A percentile compares a stretch with the other conserved stretches of the same genome.
Conservation (phyloP, 2,888 invertebrate genomes). For the Catocala sponsa region DNA sequence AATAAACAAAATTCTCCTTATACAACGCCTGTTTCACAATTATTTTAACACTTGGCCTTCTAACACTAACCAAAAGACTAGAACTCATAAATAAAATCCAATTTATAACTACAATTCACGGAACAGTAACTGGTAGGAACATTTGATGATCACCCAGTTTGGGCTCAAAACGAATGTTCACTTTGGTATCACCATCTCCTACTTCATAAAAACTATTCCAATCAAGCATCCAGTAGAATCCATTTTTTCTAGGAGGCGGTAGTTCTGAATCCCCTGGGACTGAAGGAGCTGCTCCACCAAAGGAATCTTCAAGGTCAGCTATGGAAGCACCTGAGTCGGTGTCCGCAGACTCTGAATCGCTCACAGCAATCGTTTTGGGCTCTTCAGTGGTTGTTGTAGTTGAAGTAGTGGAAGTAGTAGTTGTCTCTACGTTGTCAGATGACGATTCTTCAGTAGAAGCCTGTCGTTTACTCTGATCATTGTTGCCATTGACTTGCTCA, state of each 20-base stretch:
- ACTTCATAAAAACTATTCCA: slow-evolving; percentile 96
- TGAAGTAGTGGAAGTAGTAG: slow-evolving; percentile 28
- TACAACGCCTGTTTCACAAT: slow-evolving; percentile 22
- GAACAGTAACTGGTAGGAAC: slow-evolving; percentile 92
- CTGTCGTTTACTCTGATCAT: slow-evolving; percentile 77
- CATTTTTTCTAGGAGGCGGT: slow-evolving; percentile 91
- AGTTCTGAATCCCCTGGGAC: slow-evolving; percentile 88
- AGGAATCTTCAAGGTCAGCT: slow-evolving; percentile 92
- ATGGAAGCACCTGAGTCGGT: slow-evolving; percentile 86
- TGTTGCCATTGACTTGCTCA: slow-evolving; percentile 58
- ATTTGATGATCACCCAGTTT: slow-evolving; percentile 94
- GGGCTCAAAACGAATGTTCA: slow-evolving; percentile 93
- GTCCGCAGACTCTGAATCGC: slow-evolving; percentile 80
- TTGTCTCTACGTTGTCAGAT: slow-evolving; percentile 31
- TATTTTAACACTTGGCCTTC: slow-evolving; percentile 34
- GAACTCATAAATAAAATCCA: slow-evolving; percentile 59
- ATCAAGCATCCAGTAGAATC: slow-evolving; percentile 95
- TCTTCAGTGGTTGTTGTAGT: slow-evolving; percentile 58
- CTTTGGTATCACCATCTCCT: slow-evolving; percentile 92
- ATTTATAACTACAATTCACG: slow-evolving; percentile 75
- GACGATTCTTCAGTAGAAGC: slow-evolving; percentile 43
- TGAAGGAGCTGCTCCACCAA: slow-evolving; percentile 90
- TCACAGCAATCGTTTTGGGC: slow-evolving; percentile 57
- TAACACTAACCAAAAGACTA: slow-evolving; percentile 64
- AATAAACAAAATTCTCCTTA: slow-evolving; percentile 17